Evolutionary conservation across 1,140 invertebrate species (phyloP).

Genomic region (Argopecten irradians): DNA sequence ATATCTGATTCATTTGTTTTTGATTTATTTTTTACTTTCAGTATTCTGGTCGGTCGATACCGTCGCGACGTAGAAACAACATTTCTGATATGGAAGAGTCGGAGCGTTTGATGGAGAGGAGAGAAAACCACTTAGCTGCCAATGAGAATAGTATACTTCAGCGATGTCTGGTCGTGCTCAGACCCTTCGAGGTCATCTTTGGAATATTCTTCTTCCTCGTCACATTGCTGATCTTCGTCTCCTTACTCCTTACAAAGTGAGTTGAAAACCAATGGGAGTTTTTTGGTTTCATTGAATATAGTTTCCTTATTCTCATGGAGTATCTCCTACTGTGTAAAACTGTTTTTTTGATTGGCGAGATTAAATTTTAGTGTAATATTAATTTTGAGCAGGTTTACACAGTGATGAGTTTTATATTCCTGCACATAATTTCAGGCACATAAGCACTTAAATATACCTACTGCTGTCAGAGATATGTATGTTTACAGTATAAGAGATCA

Average conservation of each 20-base stretch:
- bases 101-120: constrained; percentile 68
- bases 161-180: constrained; percentile 69
- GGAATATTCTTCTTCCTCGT: constrained; percentile 73
- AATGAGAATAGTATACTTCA: constrained; percentile 65
- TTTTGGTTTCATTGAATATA: not conserved
- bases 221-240: constrained; percentile 76
- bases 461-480: too few species aligned
- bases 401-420: too few species aligned
- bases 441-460: too few species aligned
- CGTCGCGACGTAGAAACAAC: constrained; percentile 58
- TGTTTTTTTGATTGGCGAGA: too few species aligned
- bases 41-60: constrained; percentile 52
- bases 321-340: too few species aligned
- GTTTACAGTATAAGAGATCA: too few species aligned
- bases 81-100: constrained; percentile 74
- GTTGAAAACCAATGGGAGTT: constrained; percentile 19
- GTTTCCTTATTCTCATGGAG: too few species aligned
- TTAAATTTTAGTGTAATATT: too few species aligned
- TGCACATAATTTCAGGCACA: too few species aligned
- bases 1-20: not conserved
- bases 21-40: constrained; percentile 30
- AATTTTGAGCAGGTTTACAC: too few species aligned
- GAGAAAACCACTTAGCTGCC: constrained; percentile 67
- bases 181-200: constrained; percentile 76
- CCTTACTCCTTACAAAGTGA: constrained; percentile 78